These are phyloP conservation scores for Phoxinus dragarum DNA, from an alignment of 2,797 vertebrate species.

Conservation along the genomic window DNA sequence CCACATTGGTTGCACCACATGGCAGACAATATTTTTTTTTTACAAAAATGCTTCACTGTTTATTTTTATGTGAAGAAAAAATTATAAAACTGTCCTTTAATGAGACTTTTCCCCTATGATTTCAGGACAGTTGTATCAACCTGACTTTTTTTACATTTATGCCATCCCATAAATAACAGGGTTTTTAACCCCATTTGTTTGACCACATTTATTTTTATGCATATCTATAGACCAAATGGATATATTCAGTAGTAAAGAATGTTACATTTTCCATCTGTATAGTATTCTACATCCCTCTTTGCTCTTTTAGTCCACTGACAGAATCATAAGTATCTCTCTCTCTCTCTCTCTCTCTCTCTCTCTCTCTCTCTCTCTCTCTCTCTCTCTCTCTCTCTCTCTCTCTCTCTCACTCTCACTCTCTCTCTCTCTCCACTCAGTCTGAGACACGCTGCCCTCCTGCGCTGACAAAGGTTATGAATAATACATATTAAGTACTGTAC, in stretches of 20 bases:
- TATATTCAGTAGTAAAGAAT: not conserved
- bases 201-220: not conserved
- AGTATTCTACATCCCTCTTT: constrained; percentile 58
- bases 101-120: not conserved
- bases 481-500: constrained; percentile 79
- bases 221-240: not conserved
- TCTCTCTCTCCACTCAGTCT: constrained; percentile 49
- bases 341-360: constrained; percentile 27
- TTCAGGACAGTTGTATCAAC: not conserved
- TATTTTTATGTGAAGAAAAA: not conserved
- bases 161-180: not conserved
- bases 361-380: not conserved
- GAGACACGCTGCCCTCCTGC: constrained; percentile 50
- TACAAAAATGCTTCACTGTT: not conserved
- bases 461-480: constrained; percentile 79
- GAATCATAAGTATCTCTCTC: constrained; percentile 54
- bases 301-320: constrained; percentile 66
- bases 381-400: constrained; percentile 52
- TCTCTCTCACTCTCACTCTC: constrained; percentile 1
- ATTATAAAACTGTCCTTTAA: not conserved
- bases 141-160: not conserved
- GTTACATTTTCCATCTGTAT: not conserved
- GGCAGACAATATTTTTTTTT: not conserved
- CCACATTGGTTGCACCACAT: not conserved
- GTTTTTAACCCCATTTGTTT: not conserved